These are phyloP conservation scores for Dryomyza anilis DNA, from an alignment of 2,888 invertebrate genomes.

Conservation along the genomic window DNA sequence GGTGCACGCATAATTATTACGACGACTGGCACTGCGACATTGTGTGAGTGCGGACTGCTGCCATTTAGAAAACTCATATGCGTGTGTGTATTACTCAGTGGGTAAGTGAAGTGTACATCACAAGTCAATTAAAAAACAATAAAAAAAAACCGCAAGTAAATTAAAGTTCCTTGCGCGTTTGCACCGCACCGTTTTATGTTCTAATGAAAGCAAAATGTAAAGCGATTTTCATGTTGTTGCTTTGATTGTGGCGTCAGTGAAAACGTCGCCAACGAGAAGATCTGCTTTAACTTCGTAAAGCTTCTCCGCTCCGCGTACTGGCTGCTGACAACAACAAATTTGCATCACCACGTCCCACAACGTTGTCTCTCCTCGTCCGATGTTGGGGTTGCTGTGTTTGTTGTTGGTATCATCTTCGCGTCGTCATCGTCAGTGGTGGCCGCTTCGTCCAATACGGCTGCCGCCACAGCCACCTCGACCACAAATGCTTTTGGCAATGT, in stretches of 20 bases:
- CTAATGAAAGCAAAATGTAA: no score
- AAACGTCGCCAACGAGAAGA: background rate
- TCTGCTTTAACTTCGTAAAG: no score
- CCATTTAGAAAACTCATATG: background rate
- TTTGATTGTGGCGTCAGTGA: background rate
- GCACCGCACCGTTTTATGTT: background rate
- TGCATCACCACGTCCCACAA: no score
- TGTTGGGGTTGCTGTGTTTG: no score
- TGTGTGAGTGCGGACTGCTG: background rate
- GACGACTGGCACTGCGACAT: background rate
- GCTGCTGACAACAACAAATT: no score
- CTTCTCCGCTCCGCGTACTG: no score
- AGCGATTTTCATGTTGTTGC: no score
- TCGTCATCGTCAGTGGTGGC: background rate
- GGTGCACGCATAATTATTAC: slow-evolving; percentile 4
- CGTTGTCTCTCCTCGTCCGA: no score
- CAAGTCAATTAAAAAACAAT: no score
- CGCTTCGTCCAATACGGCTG: background rate
- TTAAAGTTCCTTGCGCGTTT: background rate
- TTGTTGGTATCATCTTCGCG: no score
- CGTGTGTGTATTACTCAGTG: background rate
- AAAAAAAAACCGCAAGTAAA: slow-evolving; percentile 1
- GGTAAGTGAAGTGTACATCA: no score
- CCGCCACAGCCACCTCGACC: background rate
- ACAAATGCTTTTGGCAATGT: background rate